Conservation (phyloP, 1,140 invertebrate genomes). For the Antheraea mylitta region DNA sequence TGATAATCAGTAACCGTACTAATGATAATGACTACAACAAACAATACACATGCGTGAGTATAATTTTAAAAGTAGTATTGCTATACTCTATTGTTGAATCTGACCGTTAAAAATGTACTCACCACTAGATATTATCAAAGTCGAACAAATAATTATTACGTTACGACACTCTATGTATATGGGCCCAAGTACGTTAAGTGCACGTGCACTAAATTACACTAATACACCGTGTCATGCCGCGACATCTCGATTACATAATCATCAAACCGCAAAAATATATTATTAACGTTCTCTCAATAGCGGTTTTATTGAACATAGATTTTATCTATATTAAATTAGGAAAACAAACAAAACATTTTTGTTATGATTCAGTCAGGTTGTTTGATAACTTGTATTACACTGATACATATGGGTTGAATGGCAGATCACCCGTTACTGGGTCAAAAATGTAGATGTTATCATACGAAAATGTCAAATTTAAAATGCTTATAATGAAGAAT, state of each 20-base stretch:
- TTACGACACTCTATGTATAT: too few species aligned
- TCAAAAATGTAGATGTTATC: too few species aligned
- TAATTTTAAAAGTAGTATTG: not conserved
- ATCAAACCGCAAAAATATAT: slow-evolving; percentile 18
- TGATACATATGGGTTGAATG: too few species aligned
- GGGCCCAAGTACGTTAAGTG: not conserved
- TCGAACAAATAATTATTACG: not conserved
- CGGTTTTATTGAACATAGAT: not conserved
- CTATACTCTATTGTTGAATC: not conserved
- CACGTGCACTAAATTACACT: not conserved
- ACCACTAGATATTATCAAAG: not conserved
- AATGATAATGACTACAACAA: not conserved
- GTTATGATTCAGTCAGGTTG: too few species aligned
- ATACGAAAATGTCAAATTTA: too few species aligned
- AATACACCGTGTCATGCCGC: not conserved
- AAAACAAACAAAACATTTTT: not conserved
- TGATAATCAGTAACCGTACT: not conserved
- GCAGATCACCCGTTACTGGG: too few species aligned
- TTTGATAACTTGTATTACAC: too few species aligned
- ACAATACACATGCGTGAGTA: not conserved
- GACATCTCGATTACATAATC: slow-evolving; percentile 22
- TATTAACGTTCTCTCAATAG: not conserved
- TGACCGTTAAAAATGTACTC: not conserved
- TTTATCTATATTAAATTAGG: not conserved
- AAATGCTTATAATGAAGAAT: too few species aligned